phyloP scores from a whole-genome alignment of 1,140 invertebrate species.

The Caenorhabditis latens region DNA sequence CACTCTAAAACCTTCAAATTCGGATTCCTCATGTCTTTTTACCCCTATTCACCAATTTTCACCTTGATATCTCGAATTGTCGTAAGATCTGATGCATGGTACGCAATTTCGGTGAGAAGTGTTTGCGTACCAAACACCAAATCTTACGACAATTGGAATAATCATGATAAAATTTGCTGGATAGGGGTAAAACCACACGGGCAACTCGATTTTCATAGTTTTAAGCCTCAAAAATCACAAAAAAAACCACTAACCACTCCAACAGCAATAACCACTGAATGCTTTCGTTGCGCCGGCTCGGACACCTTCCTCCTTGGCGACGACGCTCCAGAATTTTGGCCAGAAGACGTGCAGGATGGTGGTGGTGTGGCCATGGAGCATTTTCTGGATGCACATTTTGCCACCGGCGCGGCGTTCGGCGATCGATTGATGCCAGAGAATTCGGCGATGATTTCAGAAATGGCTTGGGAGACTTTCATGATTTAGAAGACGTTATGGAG shows the following conservation, averaged over 20 bases:
- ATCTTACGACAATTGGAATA: neutral
- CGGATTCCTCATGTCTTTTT: neutral
- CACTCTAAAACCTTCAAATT: neutral
- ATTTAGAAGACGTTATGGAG: neutral
- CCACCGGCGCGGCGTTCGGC: neutral
- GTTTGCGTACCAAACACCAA: neutral
- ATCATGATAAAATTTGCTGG: neutral
- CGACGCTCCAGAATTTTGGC: constrained; percentile 7
- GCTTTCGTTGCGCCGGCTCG: neutral
- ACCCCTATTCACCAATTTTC: neutral
- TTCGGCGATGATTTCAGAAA: constrained; percentile 28
- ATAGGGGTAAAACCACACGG: neutral
- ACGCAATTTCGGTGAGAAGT: neutral
- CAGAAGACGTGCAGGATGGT: neutral
- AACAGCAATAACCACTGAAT: constrained; percentile 33
- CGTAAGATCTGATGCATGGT: neutral
- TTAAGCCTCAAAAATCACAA: neutral
- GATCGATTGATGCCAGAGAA: constrained; percentile 25
- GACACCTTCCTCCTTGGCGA: constrained; percentile 25
- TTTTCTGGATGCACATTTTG: neutral
- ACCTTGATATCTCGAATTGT: neutral
- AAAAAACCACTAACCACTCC: constrained; percentile 32
- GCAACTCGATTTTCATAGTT: neutral
- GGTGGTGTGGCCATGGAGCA: neutral
- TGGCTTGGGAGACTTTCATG: constrained; percentile 36